A percentile compares a stretch with the other conserved stretches of the same genome.
Evolutionary conservation across 53 echinoderm and acorn worm genomes (phyloP).

Genomic region (Astropecten irregularis): DNA sequence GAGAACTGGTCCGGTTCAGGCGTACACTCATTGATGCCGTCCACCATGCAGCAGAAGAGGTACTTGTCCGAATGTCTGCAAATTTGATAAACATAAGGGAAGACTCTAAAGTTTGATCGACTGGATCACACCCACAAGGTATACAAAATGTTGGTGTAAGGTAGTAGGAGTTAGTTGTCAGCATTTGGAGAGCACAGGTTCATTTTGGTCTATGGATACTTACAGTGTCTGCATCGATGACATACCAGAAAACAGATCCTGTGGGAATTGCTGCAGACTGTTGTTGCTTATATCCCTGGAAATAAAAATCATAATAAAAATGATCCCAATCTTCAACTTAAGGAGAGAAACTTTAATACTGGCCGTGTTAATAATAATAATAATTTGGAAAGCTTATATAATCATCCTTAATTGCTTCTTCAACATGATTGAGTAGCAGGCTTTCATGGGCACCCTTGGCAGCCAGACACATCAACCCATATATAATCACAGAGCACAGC

Average conservation of each 20-base stretch:
- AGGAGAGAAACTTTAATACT: no score
- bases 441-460: no score
- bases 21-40: constrained; percentile 65
- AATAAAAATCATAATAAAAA: background rate
- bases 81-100: no score
- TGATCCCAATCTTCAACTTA: no score
- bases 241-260: constrained; percentile 55
- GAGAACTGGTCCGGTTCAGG: constrained; percentile 86
- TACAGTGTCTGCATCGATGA: constrained; percentile 61
- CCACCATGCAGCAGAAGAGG: constrained; percentile 89
- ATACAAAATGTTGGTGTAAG: background rate
- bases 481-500: no score
- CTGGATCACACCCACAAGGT: background rate
- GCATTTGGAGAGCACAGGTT: no score
- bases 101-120: background rate
- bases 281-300: constrained; percentile 66
- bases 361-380: no score
- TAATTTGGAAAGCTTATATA: no score
- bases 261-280: constrained; percentile 17
- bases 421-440: no score
- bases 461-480: no score
- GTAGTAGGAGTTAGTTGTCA: background rate
- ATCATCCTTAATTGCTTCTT: no score
- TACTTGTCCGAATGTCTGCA: constrained; percentile 79
- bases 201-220: constrained; percentile 33